Evolutionary conservation across 2,888 invertebrate species (phyloP).

Genomic region (Phorcus lineatus): DNA sequence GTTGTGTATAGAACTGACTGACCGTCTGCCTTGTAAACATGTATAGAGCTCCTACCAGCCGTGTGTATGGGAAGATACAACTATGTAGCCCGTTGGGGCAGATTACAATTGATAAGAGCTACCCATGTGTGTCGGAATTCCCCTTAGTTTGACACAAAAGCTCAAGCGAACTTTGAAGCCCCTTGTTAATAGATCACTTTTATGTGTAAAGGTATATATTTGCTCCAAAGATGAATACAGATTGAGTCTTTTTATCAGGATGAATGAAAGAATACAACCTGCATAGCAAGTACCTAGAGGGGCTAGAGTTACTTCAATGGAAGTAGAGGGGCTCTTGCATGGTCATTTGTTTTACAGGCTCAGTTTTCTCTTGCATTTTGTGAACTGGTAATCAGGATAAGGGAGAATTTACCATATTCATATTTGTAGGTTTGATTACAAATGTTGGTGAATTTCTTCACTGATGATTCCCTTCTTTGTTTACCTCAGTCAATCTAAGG

Average conservation of each 20-base stretch:
- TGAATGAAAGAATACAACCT: background rate
- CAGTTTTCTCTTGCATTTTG: too few species aligned
- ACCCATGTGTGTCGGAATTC: conserved; percentile 10
- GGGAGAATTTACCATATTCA: too few species aligned
- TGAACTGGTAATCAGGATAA: too few species aligned
- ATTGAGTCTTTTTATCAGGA: background rate
- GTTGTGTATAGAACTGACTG: background rate
- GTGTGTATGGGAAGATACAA: too few species aligned
- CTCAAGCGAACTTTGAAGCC: background rate
- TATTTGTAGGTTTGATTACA: too few species aligned
- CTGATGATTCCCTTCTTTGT: too few species aligned
- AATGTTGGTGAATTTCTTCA: too few species aligned
- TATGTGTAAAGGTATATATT: background rate
- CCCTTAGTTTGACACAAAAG: background rate
- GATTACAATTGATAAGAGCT: background rate
- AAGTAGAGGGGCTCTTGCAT: too few species aligned
- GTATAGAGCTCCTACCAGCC: background rate
- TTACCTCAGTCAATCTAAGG: too few species aligned
- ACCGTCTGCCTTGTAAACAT: background rate
- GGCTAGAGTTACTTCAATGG: too few species aligned
- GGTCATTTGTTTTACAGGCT: too few species aligned
- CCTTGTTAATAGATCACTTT: background rate
- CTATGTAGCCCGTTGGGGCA: background rate
- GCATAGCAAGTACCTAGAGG: background rate
- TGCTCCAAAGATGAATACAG: background rate